Conservation (phyloP, 2,888 invertebrate species). For the Apotomis capreana region DNA sequence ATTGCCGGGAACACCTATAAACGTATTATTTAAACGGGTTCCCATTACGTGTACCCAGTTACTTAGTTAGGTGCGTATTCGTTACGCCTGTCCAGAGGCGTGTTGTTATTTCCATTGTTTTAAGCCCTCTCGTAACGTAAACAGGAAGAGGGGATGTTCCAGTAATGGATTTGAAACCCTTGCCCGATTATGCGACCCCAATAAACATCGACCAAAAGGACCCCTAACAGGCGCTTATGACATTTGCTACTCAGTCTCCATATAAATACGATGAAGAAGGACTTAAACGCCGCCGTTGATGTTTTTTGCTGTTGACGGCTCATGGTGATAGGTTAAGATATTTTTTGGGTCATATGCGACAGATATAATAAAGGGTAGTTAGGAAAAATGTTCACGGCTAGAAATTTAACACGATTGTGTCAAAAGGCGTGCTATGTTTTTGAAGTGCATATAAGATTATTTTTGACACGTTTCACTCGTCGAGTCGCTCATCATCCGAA, state of each 20-base stretch:
- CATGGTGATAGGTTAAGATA: neutral
- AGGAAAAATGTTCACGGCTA: too few relatives aligned
- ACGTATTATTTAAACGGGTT: too few relatives aligned
- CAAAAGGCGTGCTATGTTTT: too few relatives aligned
- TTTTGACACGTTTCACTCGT: too few relatives aligned
- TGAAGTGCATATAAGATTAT: too few relatives aligned
- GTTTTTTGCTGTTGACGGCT: neutral
- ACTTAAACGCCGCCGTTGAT: neutral
- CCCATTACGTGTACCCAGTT: too few relatives aligned
- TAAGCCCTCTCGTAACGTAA: neutral
- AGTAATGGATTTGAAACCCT: slow-evolving; percentile 4
- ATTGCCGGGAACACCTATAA: too few relatives aligned
- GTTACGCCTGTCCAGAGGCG: neutral
- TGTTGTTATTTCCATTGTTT: slow-evolving; percentile 2
- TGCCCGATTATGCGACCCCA: neutral
- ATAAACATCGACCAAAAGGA: neutral
- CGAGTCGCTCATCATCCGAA: too few relatives aligned
- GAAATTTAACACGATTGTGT: too few relatives aligned
- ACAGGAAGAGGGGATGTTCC: neutral
- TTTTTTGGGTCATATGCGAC: too few relatives aligned
- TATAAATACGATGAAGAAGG: neutral
- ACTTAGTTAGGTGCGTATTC: neutral
- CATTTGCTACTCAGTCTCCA: neutral
- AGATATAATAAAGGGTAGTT: too few relatives aligned
- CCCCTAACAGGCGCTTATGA: neutral